Evolutionary conservation across 2,113 vertebrate species (phyloP).

Genomic region (Sarotherodon lohbergeri): DNA sequence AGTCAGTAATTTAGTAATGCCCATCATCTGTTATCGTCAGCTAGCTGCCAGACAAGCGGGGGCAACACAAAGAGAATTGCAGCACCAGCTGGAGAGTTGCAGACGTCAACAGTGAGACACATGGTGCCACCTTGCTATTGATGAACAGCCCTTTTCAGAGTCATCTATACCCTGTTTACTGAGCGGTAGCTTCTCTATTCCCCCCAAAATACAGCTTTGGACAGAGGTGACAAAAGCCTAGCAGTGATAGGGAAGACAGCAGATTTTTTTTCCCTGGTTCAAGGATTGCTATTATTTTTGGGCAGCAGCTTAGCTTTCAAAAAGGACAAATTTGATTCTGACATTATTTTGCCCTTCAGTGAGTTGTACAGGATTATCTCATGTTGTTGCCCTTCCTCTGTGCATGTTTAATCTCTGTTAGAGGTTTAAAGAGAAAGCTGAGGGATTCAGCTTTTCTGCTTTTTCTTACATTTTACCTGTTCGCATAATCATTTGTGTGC

Average conservation of each 20-base stretch:
- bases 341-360: neutral
- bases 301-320: neutral
- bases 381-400: neutral
- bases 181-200: neutral
- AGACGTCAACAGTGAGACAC: slow-evolving; percentile 25
- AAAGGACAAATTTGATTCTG: neutral
- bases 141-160: neutral
- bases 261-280: neutral
- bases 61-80: slow-evolving; percentile 18
- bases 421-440: neutral
- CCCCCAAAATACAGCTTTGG: neutral
- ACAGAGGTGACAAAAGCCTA: neutral
- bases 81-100: slow-evolving; percentile 5
- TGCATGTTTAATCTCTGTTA: neutral
- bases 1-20: slow-evolving; percentile 70
- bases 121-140: slow-evolving; percentile 4
- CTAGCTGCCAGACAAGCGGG: slow-evolving; percentile 46
- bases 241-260: neutral
- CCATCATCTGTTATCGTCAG: slow-evolving; percentile 64
- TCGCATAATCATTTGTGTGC: neutral
- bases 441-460: neutral
- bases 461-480: neutral
- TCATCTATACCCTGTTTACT: neutral
- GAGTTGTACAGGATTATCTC: slow-evolving; percentile 5
- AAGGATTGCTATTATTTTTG: neutral